These are phyloP conservation scores for Cardiocondyla obscurior DNA, from an alignment of 1,140 invertebrate species.

Conservation along the genomic window DNA sequence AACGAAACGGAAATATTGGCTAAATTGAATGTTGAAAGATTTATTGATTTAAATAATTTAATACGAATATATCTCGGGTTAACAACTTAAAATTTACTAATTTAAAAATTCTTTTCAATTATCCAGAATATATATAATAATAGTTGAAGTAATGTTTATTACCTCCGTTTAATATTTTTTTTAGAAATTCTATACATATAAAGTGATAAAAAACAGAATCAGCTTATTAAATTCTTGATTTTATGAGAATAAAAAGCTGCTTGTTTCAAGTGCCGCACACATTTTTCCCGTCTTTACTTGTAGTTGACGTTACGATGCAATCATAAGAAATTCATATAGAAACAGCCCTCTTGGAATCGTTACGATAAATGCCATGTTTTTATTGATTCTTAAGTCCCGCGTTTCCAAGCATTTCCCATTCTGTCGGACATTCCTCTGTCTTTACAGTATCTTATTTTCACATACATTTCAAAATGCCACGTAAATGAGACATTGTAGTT, in stretches of 20 bases:
- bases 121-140: neutral
- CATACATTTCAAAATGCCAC: constrained; percentile 22
- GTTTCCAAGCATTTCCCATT: constrained; percentile 2
- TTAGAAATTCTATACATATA: neutral
- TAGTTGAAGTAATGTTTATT: neutral
- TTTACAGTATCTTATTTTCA: neutral
- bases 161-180: neutral
- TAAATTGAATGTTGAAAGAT: neutral
- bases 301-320: neutral
- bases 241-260: neutral
- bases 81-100: no score
- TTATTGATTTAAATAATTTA: neutral
- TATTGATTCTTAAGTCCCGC: neutral
- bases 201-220: neutral
- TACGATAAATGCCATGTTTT: constrained; percentile 19
- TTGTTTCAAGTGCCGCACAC: neutral
- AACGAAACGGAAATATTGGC: neutral
- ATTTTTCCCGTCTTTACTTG: neutral
- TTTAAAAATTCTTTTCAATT: neutral
- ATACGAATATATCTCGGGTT: neutral
- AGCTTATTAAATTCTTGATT: neutral
- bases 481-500: constrained; percentile 50
- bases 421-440: constrained; percentile 46
- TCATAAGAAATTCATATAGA: constrained; percentile 21
- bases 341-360: neutral